A percentile compares a stretch with the other conserved stretches of the same genome.
Evolutionary conservation across 2,888 invertebrate genomes (phyloP).

Genomic region (Troides helena): DNA sequence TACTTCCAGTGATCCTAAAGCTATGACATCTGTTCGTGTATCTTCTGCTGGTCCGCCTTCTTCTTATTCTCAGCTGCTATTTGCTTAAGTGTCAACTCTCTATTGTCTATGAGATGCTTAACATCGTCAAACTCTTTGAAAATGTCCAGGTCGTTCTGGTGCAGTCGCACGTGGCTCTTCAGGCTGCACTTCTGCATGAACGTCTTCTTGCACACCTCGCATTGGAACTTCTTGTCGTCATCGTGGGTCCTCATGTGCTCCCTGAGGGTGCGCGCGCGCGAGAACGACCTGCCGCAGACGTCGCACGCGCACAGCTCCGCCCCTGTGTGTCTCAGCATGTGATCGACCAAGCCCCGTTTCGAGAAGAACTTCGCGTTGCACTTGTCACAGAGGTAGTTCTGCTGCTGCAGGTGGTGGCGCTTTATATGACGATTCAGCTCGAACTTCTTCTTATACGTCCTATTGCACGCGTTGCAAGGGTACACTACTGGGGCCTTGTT

Average conservation of each 20-base stretch:
- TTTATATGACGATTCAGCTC: slow-evolving; percentile 70
- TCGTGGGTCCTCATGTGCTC: slow-evolving; percentile 67
- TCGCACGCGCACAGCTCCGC: slow-evolving; percentile 59
- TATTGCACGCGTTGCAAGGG: slow-evolving; percentile 71
- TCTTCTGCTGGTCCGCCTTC: slow-evolving; percentile 53
- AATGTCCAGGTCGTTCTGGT: slow-evolving; percentile 71
- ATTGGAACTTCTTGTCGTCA: slow-evolving; percentile 62
- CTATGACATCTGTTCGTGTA: slow-evolving; percentile 41
- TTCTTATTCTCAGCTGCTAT: slow-evolving; percentile 67
- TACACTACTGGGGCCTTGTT: slow-evolving; percentile 60
- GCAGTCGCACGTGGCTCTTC: slow-evolving; percentile 65
- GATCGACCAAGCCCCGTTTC: slow-evolving; percentile 65
- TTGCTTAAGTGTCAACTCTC: slow-evolving; percentile 69
- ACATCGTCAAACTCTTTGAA: slow-evolving; percentile 76
- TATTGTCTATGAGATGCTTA: slow-evolving; percentile 69
- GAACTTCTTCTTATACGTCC: slow-evolving; percentile 70
- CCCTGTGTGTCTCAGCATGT: slow-evolving; percentile 60
- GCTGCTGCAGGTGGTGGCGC: slow-evolving; percentile 70
- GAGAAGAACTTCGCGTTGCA: slow-evolving; percentile 73
- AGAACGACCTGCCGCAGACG: slow-evolving; percentile 63
- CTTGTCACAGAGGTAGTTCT: slow-evolving; percentile 63
- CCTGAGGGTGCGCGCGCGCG: slow-evolving; percentile 56
- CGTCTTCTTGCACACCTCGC: slow-evolving; percentile 67
- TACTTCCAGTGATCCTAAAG: no score
- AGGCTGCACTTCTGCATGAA: slow-evolving; percentile 71